Percentiles rank a stretch among this genome's conserved stretches.
Conservation (phyloP, 2,888 invertebrate genomes). For the Caenorhabditis sinica region DNA sequence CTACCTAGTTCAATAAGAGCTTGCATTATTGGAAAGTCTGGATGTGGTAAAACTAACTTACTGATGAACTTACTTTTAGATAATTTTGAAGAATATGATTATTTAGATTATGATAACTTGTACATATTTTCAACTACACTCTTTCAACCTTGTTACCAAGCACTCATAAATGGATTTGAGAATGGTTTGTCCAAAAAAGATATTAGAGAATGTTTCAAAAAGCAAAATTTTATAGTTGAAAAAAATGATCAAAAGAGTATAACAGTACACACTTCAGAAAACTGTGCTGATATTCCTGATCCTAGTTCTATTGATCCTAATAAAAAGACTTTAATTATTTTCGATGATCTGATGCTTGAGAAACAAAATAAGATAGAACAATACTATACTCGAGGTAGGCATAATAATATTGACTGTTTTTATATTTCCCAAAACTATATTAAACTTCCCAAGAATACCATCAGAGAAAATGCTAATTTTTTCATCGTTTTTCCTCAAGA, state of each 20-base stretch:
- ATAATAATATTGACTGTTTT: slow-evolving; percentile 35
- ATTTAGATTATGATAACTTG: slow-evolving; percentile 72
- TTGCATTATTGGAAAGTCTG: slow-evolving; percentile 75
- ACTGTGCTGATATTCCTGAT: slow-evolving; percentile 26
- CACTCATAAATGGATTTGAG: slow-evolving; percentile 67
- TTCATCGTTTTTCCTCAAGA: slow-evolving; percentile 39
- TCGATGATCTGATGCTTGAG: slow-evolving; percentile 28
- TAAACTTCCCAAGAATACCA: slow-evolving; percentile 38
- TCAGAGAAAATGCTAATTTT: slow-evolving; percentile 42
- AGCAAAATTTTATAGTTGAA: slow-evolving; percentile 8
- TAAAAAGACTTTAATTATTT: slow-evolving; percentile 27
- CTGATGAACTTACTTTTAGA: slow-evolving; percentile 72
- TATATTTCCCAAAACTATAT: slow-evolving; percentile 44
- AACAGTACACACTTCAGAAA: slow-evolving; percentile 11
- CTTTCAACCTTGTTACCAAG: slow-evolving; percentile 75
- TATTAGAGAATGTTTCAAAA: slow-evolving; percentile 16
- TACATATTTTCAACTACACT: slow-evolving; percentile 73
- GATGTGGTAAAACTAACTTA: slow-evolving; percentile 76
- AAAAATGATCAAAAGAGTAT: neutral
- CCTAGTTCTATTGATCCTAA: slow-evolving; percentile 27
- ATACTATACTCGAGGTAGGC: slow-evolving; percentile 30
- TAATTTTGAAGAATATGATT: slow-evolving; percentile 59
- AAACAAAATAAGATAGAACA: slow-evolving; percentile 43
- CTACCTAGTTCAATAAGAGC: slow-evolving; percentile 72
- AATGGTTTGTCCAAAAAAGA: slow-evolving; percentile 71